Evolutionary conservation across 2,888 invertebrate genomes (phyloP).

Genomic region (Sclerodermus sp.): DNA sequence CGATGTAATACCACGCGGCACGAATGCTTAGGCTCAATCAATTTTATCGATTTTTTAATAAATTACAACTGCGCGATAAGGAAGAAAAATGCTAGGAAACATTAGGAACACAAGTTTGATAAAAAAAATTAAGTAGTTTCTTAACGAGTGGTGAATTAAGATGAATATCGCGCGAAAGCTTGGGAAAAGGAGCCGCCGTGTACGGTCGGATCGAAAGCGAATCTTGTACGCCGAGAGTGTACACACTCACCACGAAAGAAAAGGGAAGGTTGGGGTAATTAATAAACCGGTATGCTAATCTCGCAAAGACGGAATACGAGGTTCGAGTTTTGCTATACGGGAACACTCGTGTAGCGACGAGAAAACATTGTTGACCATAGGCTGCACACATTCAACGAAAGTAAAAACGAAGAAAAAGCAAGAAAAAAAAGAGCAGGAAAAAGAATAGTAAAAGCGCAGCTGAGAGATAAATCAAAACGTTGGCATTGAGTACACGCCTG

Average conservation of each 20-base stretch:
- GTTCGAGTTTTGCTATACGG: constrained; percentile 24
- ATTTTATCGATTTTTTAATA: background rate
- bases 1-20: no score
- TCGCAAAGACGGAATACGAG: constrained; percentile 32
- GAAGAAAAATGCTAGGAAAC: constrained; percentile 2
- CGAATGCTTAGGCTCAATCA: no score
- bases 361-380: constrained; percentile 2
- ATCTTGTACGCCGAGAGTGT: constrained; percentile 17
- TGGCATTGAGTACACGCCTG: background rate
- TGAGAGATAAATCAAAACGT: constrained; percentile 14
- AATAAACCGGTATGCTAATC: constrained; percentile 51
- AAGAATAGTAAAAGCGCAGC: constrained; percentile 22
- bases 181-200: constrained; percentile 17
- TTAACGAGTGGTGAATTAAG: constrained; percentile 21
- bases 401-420: no score
- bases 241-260: constrained; percentile 3
- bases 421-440: background rate
- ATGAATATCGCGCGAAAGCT: constrained; percentile 29
- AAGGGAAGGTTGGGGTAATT: constrained; percentile 26
- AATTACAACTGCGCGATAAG: background rate
- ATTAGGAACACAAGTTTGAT: no score
- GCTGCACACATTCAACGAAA: no score
- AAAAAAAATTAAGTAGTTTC: constrained; percentile 6
- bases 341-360: constrained; percentile 12
- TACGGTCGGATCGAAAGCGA: constrained; percentile 26